phyloP scores from a whole-genome alignment of 2,113 vertebrate genomes.

The Vombatus ursinus region DNA sequence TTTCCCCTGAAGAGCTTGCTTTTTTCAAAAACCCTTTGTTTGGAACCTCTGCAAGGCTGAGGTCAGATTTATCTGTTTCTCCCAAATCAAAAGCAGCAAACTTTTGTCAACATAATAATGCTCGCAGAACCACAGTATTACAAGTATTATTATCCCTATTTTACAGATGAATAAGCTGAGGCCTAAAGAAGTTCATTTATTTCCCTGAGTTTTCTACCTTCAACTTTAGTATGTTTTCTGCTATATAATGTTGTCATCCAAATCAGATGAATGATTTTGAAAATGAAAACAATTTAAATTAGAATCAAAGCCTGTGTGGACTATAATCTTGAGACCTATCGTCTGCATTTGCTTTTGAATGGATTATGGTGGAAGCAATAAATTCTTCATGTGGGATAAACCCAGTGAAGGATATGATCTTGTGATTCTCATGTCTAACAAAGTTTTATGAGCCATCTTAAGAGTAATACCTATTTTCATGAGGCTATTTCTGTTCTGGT shows the following conservation, averaged over 20 bases:
- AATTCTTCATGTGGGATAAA: not conserved
- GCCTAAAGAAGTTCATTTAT: not conserved
- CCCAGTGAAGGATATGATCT: not conserved
- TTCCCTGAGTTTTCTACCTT: not conserved
- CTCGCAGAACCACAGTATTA: slow-evolving; percentile 45
- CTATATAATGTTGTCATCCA: not conserved
- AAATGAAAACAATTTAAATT: not conserved
- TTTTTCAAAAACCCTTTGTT: not conserved
- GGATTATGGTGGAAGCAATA: not conserved
- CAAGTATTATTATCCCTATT: not conserved
- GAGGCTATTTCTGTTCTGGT: not conserved
- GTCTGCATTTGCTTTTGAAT: not conserved
- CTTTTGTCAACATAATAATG: slow-evolving; percentile 48
- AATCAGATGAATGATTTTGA: not conserved
- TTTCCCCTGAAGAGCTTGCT: not conserved
- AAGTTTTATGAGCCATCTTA: not conserved
- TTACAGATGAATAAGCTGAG: not conserved
- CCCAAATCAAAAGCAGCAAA: slow-evolving; percentile 27
- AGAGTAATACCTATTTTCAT: not conserved
- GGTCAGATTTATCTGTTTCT: slow-evolving; percentile 46
- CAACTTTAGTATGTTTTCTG: not conserved
- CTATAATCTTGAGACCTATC: not conserved
- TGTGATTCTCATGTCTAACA: not conserved
- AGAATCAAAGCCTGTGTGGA: not conserved
- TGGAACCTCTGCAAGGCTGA: slow-evolving; percentile 9